Evolutionary conservation across 2,797 vertebrate genomes (phyloP).

Genomic region (Xerus rutilus): DNA sequence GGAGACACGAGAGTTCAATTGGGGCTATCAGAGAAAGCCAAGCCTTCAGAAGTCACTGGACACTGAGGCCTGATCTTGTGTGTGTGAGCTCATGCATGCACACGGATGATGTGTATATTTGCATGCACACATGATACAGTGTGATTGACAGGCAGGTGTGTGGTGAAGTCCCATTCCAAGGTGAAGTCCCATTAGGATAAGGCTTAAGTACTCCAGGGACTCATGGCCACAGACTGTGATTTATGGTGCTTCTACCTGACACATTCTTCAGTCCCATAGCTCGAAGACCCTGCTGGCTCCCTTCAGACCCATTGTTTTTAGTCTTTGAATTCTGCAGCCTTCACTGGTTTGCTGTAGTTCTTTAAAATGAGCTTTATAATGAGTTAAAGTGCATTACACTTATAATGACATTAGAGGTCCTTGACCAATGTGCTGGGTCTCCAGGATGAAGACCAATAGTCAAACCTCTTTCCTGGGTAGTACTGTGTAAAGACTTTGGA

Average conservation of each 20-base stretch:
- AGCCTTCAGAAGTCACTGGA: neutral
- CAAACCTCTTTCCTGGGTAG: neutral
- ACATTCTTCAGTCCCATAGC: neutral
- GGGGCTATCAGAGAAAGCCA: neutral
- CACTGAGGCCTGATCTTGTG: neutral
- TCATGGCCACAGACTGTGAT: neutral
- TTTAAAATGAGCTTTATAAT: neutral
- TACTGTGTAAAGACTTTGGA: neutral
- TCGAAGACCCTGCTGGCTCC: neutral
- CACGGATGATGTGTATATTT: fast-evolving
- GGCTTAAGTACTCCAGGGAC: neutral
- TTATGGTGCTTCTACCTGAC: neutral
- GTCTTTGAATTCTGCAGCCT: neutral
- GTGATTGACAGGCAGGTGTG: neutral
- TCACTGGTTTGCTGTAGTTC: neutral
- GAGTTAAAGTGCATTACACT: neutral
- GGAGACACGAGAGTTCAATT: neutral
- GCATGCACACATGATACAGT: neutral
- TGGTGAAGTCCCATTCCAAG: constrained; percentile 5
- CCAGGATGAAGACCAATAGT: neutral
- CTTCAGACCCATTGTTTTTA: neutral
- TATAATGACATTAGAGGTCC: neutral
- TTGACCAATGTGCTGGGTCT: neutral
- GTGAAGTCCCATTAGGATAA: constrained; percentile 17
- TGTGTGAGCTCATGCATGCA: neutral